These are phyloP conservation scores for Cabera pusaria DNA, from an alignment of 2,888 invertebrate genomes.

Conservation along the genomic window DNA sequence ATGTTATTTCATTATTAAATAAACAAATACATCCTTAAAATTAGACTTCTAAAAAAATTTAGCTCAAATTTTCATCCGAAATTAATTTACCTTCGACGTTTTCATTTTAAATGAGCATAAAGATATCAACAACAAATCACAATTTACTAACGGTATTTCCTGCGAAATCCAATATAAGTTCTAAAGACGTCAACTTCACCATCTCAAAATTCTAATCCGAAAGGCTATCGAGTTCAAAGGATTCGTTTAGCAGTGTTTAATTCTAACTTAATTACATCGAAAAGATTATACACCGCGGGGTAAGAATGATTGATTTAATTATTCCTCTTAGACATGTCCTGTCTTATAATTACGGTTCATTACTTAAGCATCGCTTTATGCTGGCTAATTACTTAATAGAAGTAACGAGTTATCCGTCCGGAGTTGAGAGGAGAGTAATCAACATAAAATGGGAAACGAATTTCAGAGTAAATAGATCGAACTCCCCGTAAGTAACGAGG, in stretches of 20 bases:
- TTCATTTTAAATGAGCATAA: conserved; percentile 5
- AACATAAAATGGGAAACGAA: conserved; percentile 69
- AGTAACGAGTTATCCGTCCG: conserved; percentile 80
- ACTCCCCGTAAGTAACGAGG: too few species aligned
- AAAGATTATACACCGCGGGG: conserved; percentile 77
- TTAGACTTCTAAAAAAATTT: too few species aligned
- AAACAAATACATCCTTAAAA: too few species aligned
- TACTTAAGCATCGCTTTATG: conserved; percentile 82
- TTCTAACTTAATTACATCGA: conserved; percentile 71
- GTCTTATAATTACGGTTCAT: conserved; percentile 81
- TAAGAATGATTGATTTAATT: conserved; percentile 80
- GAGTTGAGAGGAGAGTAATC: conserved; percentile 73
- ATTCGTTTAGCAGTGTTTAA: conserved; percentile 68
- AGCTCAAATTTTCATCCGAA: too few species aligned
- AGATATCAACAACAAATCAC: conserved; percentile 14
- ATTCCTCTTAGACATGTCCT: conserved; percentile 79
- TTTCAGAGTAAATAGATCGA: conserved; percentile 66
- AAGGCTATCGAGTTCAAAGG: conserved; percentile 65
- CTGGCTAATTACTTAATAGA: conserved; percentile 82
- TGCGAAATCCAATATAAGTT: conserved; percentile 53
- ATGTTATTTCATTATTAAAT: too few species aligned
- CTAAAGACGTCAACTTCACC: conserved; percentile 44
- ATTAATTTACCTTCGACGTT: not conserved
- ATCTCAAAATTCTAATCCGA: conserved; percentile 54
- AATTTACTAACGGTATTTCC: conserved; percentile 26